phyloP scores from a whole-genome alignment of 1,140 invertebrate genomes.

The Oncopodura yosiiana region DNA sequence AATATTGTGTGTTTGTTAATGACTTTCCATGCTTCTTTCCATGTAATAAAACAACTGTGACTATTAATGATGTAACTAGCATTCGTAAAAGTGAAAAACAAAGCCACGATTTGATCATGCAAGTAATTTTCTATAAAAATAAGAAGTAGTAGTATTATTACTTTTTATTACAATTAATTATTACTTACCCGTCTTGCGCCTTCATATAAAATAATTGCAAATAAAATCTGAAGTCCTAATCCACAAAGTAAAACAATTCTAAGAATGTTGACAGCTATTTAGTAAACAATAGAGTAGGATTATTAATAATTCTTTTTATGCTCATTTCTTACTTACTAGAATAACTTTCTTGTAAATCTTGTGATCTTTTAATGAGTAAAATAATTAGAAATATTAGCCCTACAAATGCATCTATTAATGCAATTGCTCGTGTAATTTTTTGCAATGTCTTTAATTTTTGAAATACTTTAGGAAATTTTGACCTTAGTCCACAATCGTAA shows the following conservation, averaged over 20 bases:
- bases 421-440: too few relatives aligned
- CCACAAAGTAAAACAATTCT: not conserved
- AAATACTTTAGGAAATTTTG: too few relatives aligned
- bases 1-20: not conserved
- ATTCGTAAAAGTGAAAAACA: not conserved
- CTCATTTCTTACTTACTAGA: too few relatives aligned
- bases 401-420: too few relatives aligned
- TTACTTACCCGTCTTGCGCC: constrained; percentile 4
- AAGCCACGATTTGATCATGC: constrained; percentile 6
- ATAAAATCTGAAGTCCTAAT: constrained; percentile 1
- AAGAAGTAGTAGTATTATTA: not conserved
- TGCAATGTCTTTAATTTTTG: too few relatives aligned
- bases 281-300: not conserved
- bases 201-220: constrained; percentile 6
- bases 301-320: too few relatives aligned
- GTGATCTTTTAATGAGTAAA: too few relatives aligned
- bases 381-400: too few relatives aligned
- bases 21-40: too few relatives aligned
- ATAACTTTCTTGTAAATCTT: too few relatives aligned
- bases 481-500: too few relatives aligned
- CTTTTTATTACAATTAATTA: not conserved
- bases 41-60: too few relatives aligned
- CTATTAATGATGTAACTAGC: not conserved
- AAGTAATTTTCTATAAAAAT: constrained; percentile 1
- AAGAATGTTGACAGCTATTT: not conserved